These are phyloP conservation scores for Drosophila asahinai DNA, from an alignment of 1,140 invertebrate species.

Conservation along the genomic window DNA sequence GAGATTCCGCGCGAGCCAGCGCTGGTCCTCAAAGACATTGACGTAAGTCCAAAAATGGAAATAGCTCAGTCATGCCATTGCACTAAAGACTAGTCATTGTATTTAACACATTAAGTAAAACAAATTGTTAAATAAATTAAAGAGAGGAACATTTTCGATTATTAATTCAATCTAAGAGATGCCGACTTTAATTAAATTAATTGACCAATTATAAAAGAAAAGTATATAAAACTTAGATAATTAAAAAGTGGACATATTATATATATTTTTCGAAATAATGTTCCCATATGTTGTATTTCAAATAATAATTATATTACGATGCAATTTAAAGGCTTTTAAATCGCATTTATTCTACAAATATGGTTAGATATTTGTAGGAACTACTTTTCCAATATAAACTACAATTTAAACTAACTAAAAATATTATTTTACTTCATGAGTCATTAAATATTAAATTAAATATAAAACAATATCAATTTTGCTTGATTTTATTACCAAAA, in stretches of 20 bases:
- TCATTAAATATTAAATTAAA: background rate
- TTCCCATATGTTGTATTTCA: no score
- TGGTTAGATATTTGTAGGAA: background rate
- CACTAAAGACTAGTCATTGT: background rate
- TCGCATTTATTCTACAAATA: no score
- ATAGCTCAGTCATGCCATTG: background rate
- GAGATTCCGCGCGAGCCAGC: constrained; percentile 92
- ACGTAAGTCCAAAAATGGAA: constrained; percentile 87
- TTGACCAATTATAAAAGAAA: no score
- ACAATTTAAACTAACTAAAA: background rate
- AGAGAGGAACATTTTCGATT: no score
- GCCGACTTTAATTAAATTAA: background rate
- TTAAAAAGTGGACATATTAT: no score
- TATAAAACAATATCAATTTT: background rate
- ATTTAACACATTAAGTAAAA: background rate
- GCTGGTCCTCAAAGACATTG: constrained; percentile 91
- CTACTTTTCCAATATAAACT: no score
- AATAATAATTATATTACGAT: no score
- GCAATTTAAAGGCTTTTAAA: no score
- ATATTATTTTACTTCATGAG: background rate
- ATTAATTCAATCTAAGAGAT: no score
- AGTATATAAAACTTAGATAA: no score
- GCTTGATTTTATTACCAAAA: background rate
- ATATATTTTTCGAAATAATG: no score
- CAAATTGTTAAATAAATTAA: background rate